Evolutionary conservation across 2,888 invertebrate species (phyloP), one percentile per base, ranked within the genome.

Genomic region (Sesia bembeciformis): DNA sequence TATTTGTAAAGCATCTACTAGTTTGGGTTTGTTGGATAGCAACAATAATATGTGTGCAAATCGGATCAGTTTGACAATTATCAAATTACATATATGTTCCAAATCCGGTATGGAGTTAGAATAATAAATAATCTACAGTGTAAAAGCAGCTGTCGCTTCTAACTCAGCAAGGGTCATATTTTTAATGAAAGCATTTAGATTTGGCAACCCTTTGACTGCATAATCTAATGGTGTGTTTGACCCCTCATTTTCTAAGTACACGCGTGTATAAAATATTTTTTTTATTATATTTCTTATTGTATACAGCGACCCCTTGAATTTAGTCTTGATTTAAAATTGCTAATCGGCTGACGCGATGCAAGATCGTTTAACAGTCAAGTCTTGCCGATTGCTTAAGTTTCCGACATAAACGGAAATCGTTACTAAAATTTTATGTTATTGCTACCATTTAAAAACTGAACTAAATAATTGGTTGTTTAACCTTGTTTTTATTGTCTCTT

Each of bases 201-300:
- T 86, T 81, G 80, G 84, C 82, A 85, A 87, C 87, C 88, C 88
- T 84, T 85, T 81, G 69, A 68, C 59, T 69, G 62, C 63, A 67
- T 78, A 75, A 78, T 81, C 82, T 84, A 81, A 79, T 81, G 72
- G 68, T 62, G 60, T 40, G 64, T 57, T 60, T 75, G 72, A 74
- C 76, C 82, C 73, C 68, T 72, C 61, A 69, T 73, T 74, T 67
- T 70, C 72, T 73, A 76, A 76, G 64, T 72, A 68, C 63, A 67
- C 65, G 66, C 67, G 61, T 66, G 65, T 65, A 66, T 68, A 69
- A 67, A 38, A 42, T 4, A 50, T 49, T 43, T 43, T 46, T 52
- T 52, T 7, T 40, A 52, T 52, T 52, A 40, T 52, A 23, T 23
- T 23, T 38, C 7, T 66, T 60, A 71, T 71, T 71, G 61, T 72